Evolutionary conservation across 2,888 invertebrate species (phyloP), one percentile per base, ranked within the genome.

Genomic region (Drosophila neotestacea): DNA sequence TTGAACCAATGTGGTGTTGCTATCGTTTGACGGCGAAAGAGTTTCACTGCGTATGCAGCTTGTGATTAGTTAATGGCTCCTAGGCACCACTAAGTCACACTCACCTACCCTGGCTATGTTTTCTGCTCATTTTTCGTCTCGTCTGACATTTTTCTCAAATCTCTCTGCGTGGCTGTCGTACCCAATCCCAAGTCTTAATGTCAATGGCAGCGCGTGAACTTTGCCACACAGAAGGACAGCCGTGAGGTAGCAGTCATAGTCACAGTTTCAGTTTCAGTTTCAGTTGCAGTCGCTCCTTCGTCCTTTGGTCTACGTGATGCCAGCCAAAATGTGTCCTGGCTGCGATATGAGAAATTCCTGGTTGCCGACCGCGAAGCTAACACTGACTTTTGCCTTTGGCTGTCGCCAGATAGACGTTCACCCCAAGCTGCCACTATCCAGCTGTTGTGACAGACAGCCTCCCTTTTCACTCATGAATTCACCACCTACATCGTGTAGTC

Each of bases 91-190:
- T 38, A 32, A 30, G 41, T 39, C 59, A 70, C 38, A 86, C 81
- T 84, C 65, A 89, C 84, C 84, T 81, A 70, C 79, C 75, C 74
- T 62, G 67, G 32, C 58, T 73, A 71, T 54, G 54, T 78, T 81
- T 71, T 67, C 54, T 63, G 58, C 66, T 87, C 84, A 87, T 89
- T 86, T 86, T 77, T 73, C 60, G 51, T 41, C 44, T 56, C 39
- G 55, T 48, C 63, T 84, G 84, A 84, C 84, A 84, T 87, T 81
- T 87, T 87, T 89, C 79, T 71, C 84, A 89, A 84, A 84, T 73
- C 85, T 66, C 77, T 59, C 81, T 79, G 42, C 60, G 69, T 70
- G 34, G 47, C 69, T 62, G 61, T 62, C 61, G 50, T 42, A 54
- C 47, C 44, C 61, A 68, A 62, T 50, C 56, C 62, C 62, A 32